These are phyloP conservation scores for Zaprionus ghesquierei DNA, from an alignment of 1,140 invertebrate genomes.

Conservation along the genomic window DNA sequence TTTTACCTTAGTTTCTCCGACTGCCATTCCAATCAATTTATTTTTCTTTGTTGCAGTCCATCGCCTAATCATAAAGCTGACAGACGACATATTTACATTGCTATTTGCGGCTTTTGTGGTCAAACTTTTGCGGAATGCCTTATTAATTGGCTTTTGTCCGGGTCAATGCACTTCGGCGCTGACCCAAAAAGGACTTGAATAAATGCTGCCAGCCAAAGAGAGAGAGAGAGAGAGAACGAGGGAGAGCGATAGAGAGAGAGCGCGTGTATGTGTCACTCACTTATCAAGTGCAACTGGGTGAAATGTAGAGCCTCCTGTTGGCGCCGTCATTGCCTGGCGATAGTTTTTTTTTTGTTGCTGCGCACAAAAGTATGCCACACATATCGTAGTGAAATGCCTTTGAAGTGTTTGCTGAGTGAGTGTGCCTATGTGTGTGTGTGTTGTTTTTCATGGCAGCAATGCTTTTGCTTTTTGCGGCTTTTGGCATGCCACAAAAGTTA, in stretches of 20 bases:
- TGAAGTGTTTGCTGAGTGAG: constrained; percentile 54
- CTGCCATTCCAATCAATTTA: not conserved
- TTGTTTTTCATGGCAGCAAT: constrained; percentile 67
- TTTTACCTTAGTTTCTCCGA: not conserved
- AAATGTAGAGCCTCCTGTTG: constrained; percentile 29
- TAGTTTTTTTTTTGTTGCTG: constrained; percentile 32
- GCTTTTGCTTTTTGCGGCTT: constrained; percentile 76
- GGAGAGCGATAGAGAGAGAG: not conserved
- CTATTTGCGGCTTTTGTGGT: constrained; percentile 51
- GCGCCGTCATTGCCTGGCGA: constrained; percentile 40
- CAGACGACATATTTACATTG: constrained; percentile 26
- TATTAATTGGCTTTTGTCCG: constrained; percentile 59
- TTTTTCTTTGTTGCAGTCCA: not conserved
- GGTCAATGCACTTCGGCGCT: constrained; percentile 52
- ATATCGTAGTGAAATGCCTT: constrained; percentile 59
- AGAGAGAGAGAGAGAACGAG: not conserved
- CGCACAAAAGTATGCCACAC: constrained; percentile 69
- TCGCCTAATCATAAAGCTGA: constrained; percentile 6
- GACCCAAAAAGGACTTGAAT: constrained; percentile 4
- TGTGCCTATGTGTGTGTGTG: constrained; percentile 30
- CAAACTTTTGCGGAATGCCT: constrained; percentile 22
- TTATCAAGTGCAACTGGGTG: constrained; percentile 27
- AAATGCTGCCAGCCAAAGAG: not conserved
- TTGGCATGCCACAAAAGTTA: constrained; percentile 77
- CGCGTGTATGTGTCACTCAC: constrained; percentile 47